Evolutionary conservation across 2,888 invertebrate genomes (phyloP), one percentile per base, ranked within the genome.

Genomic region (Callyntrura sp.): DNA sequence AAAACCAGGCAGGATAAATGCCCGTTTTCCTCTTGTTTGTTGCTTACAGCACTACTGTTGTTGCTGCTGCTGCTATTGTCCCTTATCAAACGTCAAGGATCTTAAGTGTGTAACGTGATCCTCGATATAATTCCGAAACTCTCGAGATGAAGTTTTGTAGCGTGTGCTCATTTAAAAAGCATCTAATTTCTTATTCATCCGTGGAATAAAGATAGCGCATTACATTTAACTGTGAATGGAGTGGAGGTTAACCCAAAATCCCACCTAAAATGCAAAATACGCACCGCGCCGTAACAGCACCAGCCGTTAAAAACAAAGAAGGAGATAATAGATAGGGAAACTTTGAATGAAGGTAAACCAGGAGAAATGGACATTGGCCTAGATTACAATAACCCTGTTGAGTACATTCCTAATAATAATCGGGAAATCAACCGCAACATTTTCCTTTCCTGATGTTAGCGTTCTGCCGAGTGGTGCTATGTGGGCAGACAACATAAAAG

Each of bases 41-140:
- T n/a, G n/a, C n/a, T n/a, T n/a, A n/a, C n/a, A n/a, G n/a, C n/a
- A n/a, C n/a, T n/a, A n/a, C n/a, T 35, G 35, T 6, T 6, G 35
- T 35, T 35, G 35, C 35, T 35, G 35, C 35, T 35, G 35, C 23
- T 62, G 57, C 57, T 68, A n/a, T 68, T 17, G 60, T 17, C 25
- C 5, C 65, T 82, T 82, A 82, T 82, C 82, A 82, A 25, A 51
- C 23, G 14, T 51, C n/a, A 48, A 14, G 82, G 14, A 82, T 82
- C 82, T 82, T 23, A 82, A 82, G 82, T 65, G 35, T 35, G 79
- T 60, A 79, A 79, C 79, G 51, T 55, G 51, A 76, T 76, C 25
- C n/a, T 76, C 76, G 25, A 8, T 35, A 35, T 43, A 68, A 68
- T 43, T 68, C 17, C 17, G 2, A 55, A 76, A 14, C 17, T 6